Base-by-base conservation (phyloP, 2,888 invertebrate genomes). In the Ischnura elegans region DNA sequence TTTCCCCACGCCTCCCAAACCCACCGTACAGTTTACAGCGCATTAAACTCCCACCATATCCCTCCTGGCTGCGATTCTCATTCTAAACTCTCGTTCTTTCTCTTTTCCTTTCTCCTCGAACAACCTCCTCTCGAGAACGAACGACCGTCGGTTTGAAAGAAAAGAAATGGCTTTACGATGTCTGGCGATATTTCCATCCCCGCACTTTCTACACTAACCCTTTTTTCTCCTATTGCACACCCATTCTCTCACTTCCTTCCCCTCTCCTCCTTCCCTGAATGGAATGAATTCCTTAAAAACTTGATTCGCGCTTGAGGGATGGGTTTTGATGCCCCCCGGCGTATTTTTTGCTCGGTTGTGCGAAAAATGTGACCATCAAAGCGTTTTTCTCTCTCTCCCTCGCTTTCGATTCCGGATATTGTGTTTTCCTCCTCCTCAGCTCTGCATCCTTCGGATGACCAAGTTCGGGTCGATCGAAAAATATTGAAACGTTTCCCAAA, bases 91-190 rank as follows among this genome's bases (percentile, higher is more conserved):
- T 29, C 46, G 46, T 0, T n/a, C n/a, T 51, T 45, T n/a, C 51
- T 51, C 87, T 36, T 29, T 29, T 8, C 36, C 8, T n/a, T 25
- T 29, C 46, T 8, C 36, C 8, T n/a, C 45, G 43, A 43, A 16
- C 16, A 19, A 6, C 43, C 84, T 36, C 84, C 84, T 76, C 76
- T 76, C 36, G 29, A 6, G 29, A 76, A 76, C 76, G 76, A 76
- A 10, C 36, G 76, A 36, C 76, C 29, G 36, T 3, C 51, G 51
- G 51, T 51, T 51, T 61, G 25, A 61, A 61, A 61, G n/a, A n/a
- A 61, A 61, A 61, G 61, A 76, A 76, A 76, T 76, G 76, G 76
- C 76, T 76, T 76, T 76, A 36, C 76, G 76, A 29, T 86, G 25
- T 43, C 86, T 86, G 45, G 43, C 86, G 21, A 43, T n/a, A n/a